Evolutionary conservation across 2,888 invertebrate genomes (phyloP).

Genomic region (Oligia latruncula): DNA sequence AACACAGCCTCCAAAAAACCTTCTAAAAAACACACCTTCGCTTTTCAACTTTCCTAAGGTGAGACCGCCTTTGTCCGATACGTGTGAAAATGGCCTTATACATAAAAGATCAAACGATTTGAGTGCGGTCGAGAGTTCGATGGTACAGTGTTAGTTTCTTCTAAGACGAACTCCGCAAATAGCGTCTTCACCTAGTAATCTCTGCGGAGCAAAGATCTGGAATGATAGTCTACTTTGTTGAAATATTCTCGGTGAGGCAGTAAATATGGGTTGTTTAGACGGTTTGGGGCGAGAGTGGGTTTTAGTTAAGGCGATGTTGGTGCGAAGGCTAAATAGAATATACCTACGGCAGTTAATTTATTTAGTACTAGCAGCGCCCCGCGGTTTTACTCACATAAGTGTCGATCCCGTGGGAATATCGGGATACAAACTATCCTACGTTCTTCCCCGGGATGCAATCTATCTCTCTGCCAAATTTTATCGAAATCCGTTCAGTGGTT

Average conservation of each 20-base stretch:
- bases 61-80: conserved; percentile 56
- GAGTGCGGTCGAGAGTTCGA: conserved; percentile 58
- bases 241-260: conserved; percentile 27
- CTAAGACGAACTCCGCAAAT: conserved; percentile 51
- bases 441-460: no score
- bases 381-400: no score
- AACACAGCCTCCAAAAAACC: conserved; percentile 7
- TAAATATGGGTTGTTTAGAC: conserved; percentile 34
- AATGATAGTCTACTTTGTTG: conserved; percentile 48
- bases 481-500: no score
- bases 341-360: neutral
- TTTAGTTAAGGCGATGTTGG: neutral
- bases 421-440: no score
- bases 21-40: conserved; percentile 20
- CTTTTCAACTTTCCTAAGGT: conserved; percentile 32
- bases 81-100: conserved; percentile 66
- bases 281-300: conserved; percentile 1
- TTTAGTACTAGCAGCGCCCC: neutral
- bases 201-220: conserved; percentile 46
- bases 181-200: conserved; percentile 45
- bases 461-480: no score
- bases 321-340: neutral
- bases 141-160: conserved; percentile 54
- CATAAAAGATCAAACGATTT: conserved; percentile 68
- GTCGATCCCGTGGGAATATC: no score